These are phyloP conservation scores for Herpetotheres cachinnans DNA, from an alignment of 2,113 vertebrate genomes.

Conservation along the genomic window DNA sequence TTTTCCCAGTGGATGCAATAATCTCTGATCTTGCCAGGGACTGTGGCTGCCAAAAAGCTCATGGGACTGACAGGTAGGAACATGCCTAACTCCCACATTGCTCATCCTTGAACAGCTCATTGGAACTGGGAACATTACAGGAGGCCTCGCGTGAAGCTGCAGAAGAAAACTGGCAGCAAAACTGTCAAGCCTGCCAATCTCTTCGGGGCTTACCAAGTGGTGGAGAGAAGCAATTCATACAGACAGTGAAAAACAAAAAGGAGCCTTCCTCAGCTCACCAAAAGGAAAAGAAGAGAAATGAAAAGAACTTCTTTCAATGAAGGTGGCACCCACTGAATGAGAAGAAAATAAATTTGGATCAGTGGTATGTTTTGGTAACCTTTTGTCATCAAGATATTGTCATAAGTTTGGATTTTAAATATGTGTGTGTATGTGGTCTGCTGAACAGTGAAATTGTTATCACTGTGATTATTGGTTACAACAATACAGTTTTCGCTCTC, in stretches of 20 bases:
- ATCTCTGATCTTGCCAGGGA: background rate
- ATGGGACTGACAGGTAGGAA: background rate
- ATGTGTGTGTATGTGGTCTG: background rate
- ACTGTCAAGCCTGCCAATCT: background rate
- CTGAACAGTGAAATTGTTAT: background rate
- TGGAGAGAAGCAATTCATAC: background rate
- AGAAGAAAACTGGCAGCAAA: conserved; percentile 29
- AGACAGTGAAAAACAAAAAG: background rate
- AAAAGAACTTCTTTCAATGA: background rate
- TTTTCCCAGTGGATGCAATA: background rate
- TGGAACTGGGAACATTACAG: background rate
- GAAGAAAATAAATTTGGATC: background rate
- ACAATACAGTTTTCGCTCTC: background rate
- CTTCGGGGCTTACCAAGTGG: background rate
- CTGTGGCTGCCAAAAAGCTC: background rate
- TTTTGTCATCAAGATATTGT: background rate
- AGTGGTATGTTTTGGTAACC: background rate
- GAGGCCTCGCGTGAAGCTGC: background rate
- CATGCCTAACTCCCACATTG: background rate
- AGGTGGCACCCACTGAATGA: background rate
- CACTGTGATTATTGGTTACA: background rate
- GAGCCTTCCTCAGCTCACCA: background rate
- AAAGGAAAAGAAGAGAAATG: background rate
- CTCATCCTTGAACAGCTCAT: background rate
- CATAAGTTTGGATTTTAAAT: background rate